Percentiles rank a stretch among this genome's conserved stretches.
phyloP scores from a whole-genome alignment of 2,888 invertebrate species.

The Nomada fucata region DNA sequence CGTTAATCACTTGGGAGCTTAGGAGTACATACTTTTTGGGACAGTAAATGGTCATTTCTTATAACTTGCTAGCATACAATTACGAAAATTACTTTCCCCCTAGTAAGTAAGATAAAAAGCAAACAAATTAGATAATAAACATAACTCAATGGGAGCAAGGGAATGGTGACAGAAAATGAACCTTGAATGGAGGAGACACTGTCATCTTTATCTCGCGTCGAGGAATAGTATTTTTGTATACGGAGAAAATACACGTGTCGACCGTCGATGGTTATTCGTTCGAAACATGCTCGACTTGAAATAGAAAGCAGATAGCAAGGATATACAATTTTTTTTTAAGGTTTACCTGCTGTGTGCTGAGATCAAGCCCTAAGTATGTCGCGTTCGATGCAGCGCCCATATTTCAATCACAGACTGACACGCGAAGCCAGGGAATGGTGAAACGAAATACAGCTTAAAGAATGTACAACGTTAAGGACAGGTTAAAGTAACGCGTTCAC shows the following conservation, averaged over 20 bases:
- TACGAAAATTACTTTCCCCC: neutral
- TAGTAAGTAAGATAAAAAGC: neutral
- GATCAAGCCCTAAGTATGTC: conserved; percentile 93
- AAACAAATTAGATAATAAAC: neutral
- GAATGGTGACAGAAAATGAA: neutral
- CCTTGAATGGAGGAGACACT: neutral
- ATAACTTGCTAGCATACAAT: neutral
- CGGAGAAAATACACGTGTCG: neutral
- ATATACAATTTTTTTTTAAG: neutral
- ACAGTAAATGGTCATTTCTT: conserved; percentile 21
- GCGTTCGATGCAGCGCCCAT: conserved; percentile 79
- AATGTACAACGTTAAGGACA: neutral
- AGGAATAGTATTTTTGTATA: conserved; percentile 10
- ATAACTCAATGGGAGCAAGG: neutral
- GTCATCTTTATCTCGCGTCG: conserved; percentile 12
- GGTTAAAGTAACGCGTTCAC: conserved; percentile 25
- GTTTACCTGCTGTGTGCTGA: conserved; percentile 94
- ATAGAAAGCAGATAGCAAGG: neutral
- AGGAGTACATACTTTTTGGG: neutral
- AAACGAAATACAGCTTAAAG: neutral
- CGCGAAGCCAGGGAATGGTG: conserved; percentile 36
- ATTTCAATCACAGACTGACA: conserved; percentile 38
- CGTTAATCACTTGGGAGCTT: neutral
- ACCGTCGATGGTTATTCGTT: neutral
- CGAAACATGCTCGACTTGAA: neutral